Evolutionary conservation across 2,888 invertebrate species (phyloP), one percentile per base, ranked within the genome.

Genomic region (Anthoptus insignis): DNA sequence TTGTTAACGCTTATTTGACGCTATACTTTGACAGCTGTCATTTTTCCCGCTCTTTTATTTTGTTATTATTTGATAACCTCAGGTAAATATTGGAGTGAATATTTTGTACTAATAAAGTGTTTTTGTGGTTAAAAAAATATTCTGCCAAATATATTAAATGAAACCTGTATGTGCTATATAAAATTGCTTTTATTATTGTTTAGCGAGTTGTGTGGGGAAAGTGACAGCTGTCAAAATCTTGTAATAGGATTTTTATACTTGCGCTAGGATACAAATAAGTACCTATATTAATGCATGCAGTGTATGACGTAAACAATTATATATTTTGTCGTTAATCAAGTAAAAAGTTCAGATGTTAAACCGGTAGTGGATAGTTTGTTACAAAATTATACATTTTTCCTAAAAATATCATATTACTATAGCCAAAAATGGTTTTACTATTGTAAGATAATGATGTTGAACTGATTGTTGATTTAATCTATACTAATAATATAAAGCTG

Each of bases 1-100:
- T 42, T 64, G 63, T 57, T 63, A 63, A 39, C 63, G 49, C 27
- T 22, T 13, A n/a, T 11, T 59, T 29, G 13, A 47, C 27, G 32
- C 34, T 24, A 24, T 34, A n/a, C 32, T 39, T 45, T 50, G 59
- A 29, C 61, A 54, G 45, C 34, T 61, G 47, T 47, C 61, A 61
- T 54, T 32, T 54, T 32, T 19, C 42, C 24, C 56, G 56, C 42
- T 11, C 3, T 19, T 6, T 16, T 16, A 39, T 16, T 11, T 11
- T 19, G 3, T 16, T 16, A 39, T 16, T 39, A 27, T 7, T 27
- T 27, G 27, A 5, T 27, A 27, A 27, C 27, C n/a, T n/a, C n/a
- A n/a, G n/a, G n/a, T n/a, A n/a, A n/a, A n/a, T n/a, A n/a, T n/a
- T n/a, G n/a, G n/a, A n/a, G n/a, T n/a, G 8, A 27, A 27, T 39